These are phyloP conservation scores for Cyphomyrus discorhynchus DNA, from an alignment of 2,113 vertebrate genomes.

Conservation along the genomic window DNA sequence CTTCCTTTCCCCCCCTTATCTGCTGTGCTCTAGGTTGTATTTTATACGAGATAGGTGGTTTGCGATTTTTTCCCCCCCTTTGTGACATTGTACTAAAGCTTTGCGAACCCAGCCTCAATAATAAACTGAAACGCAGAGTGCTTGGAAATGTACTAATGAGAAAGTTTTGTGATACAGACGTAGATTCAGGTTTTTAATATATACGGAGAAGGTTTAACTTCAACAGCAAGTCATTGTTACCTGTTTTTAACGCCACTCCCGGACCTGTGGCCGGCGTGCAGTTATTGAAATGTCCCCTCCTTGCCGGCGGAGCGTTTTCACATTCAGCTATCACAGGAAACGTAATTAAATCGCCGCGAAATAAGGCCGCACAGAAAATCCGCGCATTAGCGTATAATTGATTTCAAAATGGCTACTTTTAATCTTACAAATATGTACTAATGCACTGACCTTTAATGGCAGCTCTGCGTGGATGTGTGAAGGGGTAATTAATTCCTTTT, in stretches of 20 bases:
- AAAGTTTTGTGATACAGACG: neutral
- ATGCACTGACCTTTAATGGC: constrained; percentile 27
- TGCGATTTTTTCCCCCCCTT: neutral
- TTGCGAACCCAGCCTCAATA: neutral
- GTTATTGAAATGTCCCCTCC: neutral
- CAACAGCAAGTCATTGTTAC: neutral
- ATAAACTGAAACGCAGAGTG: neutral
- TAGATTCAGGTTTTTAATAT: neutral
- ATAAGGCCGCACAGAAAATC: constrained; percentile 6
- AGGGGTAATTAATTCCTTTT: constrained; percentile 50
- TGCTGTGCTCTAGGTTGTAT: neutral
- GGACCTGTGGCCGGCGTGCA: neutral
- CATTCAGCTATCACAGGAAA: constrained; percentile 11
- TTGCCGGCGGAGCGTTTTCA: neutral
- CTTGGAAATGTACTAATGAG: neutral
- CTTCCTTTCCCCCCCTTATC: neutral
- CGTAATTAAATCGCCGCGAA: constrained; percentile 8
- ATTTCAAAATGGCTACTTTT: constrained; percentile 23
- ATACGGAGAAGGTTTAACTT: neutral
- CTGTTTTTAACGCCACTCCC: neutral
- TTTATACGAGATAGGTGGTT: neutral
- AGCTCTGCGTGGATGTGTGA: constrained; percentile 20
- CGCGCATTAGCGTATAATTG: constrained; percentile 15
- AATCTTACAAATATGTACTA: constrained; percentile 27
- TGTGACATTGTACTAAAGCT: neutral